phyloP scores from a whole-genome alignment of 2,113 vertebrate species.

The Nesogale talazaci region DNA sequence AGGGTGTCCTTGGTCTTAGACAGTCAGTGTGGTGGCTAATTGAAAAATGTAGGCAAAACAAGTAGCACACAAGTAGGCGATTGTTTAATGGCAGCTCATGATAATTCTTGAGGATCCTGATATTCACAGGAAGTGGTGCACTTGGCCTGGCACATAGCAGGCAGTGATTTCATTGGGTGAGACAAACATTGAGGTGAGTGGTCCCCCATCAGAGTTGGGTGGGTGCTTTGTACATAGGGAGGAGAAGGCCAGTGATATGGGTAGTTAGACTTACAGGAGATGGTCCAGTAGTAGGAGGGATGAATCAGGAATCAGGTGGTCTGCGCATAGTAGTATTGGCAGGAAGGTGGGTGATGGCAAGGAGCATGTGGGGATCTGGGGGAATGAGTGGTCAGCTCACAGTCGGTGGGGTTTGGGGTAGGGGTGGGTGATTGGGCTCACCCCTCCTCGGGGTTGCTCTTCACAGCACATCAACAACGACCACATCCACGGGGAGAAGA shows the following conservation, averaged over 20 bases:
- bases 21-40: not conserved
- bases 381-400: not conserved
- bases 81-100: not conserved
- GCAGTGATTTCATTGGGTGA: not conserved
- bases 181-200: not conserved
- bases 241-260: not conserved
- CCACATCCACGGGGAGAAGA: slow-evolving; percentile 99
- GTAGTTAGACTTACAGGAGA: too few relatives aligned
- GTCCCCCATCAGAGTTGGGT: not conserved
- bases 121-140: too few relatives aligned
- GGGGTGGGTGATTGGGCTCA: not conserved
- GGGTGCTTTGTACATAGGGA: too few relatives aligned
- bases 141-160: not conserved
- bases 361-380: not conserved
- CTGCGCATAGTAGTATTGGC: not conserved
- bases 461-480: slow-evolving; percentile 98
- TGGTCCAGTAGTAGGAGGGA: too few relatives aligned
- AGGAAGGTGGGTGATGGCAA: not conserved
- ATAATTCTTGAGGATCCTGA: too few relatives aligned
- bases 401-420: not conserved
- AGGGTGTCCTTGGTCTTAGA: not conserved
- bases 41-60: not conserved
- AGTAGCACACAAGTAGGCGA: not conserved
- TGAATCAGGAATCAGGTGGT: not conserved
- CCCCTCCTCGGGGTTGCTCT: not conserved